phyloP scores from a whole-genome alignment of 92 coral and sea anemone species.

The Virgularia gustaviana region DNA sequence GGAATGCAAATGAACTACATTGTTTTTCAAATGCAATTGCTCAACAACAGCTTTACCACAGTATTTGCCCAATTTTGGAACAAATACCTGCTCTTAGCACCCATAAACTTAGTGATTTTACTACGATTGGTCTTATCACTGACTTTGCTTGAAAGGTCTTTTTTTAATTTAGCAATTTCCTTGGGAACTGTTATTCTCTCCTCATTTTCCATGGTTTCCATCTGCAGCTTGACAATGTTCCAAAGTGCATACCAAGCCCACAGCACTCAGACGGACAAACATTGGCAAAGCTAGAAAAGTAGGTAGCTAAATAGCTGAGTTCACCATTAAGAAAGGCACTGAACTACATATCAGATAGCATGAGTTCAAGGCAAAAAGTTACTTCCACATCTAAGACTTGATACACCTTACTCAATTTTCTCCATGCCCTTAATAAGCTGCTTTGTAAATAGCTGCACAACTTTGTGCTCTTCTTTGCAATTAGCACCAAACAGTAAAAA shows the following conservation, averaged over 20 bases:
- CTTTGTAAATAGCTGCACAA: constrained; percentile 28
- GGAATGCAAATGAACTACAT: constrained; percentile 51
- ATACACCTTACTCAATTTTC: constrained; percentile 36
- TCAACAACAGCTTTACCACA: constrained; percentile 52
- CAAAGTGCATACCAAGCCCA: constrained; percentile 46
- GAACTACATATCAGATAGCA: constrained; percentile 69
- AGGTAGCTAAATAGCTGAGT: constrained; percentile 53
- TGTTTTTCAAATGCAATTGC: constrained; percentile 53
- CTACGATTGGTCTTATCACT: constrained; percentile 1
- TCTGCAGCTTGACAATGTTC: constrained; percentile 31
- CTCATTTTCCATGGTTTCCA: constrained; percentile 54
- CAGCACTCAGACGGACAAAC: constrained; percentile 33
- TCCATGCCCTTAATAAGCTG: not conserved
- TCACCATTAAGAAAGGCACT: constrained; percentile 62
- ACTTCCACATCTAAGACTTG: constrained; percentile 48
- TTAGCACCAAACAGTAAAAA: constrained; percentile 44
- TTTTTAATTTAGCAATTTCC: constrained; percentile 21
- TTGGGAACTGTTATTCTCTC: constrained; percentile 18
- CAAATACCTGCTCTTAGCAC: constrained; percentile 45
- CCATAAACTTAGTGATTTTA: constrained; percentile 39
- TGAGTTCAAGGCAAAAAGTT: constrained; percentile 48
- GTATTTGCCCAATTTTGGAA: constrained; percentile 32
- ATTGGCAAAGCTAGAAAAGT: constrained; percentile 68
- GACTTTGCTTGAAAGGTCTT: constrained; percentile 4
- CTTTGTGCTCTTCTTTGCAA: constrained; percentile 55